Percentiles rank a stretch among this genome's conserved stretches.
Conservation (phyloP, 2,888 invertebrate genomes). For the Lepeophtheirus nordmannii region DNA sequence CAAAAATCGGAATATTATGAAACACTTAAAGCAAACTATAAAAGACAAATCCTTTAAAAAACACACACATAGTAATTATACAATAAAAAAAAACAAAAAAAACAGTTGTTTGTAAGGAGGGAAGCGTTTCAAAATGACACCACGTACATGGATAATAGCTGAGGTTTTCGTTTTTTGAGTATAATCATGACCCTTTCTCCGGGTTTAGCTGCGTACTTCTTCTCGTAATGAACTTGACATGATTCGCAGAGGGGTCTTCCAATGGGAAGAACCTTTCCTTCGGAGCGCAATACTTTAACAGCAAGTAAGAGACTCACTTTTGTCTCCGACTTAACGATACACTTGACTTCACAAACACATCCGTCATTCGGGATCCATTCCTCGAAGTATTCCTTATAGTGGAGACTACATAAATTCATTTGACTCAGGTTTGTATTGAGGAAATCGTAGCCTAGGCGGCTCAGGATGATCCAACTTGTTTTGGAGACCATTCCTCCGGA, state of each 20-base stretch:
- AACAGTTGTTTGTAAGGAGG: no score
- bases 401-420: neutral
- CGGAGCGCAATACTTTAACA: slow-evolving; percentile 9
- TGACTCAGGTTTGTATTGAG: neutral
- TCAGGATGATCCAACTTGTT: slow-evolving; percentile 10
- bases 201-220: slow-evolving; percentile 1
- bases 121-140: no score
- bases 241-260: slow-evolving; percentile 1
- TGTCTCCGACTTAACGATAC: neutral
- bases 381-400: slow-evolving; percentile 15
- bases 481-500: neutral
- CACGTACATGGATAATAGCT: no score
- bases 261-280: slow-evolving; percentile 14
- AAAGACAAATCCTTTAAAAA: no score
- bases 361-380: neutral
- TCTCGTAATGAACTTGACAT: neutral
- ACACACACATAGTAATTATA: no score
- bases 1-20: no score
- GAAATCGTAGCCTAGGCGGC: slow-evolving; percentile 3
- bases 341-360: neutral
- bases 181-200: slow-evolving; percentile 16
- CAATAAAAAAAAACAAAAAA: no score
- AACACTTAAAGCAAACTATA: no score
- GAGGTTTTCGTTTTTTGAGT: neutral
- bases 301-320: slow-evolving; percentile 12